Base-by-base conservation (phyloP, 2,113 vertebrate species). In the Seriola dumerili region DNA sequence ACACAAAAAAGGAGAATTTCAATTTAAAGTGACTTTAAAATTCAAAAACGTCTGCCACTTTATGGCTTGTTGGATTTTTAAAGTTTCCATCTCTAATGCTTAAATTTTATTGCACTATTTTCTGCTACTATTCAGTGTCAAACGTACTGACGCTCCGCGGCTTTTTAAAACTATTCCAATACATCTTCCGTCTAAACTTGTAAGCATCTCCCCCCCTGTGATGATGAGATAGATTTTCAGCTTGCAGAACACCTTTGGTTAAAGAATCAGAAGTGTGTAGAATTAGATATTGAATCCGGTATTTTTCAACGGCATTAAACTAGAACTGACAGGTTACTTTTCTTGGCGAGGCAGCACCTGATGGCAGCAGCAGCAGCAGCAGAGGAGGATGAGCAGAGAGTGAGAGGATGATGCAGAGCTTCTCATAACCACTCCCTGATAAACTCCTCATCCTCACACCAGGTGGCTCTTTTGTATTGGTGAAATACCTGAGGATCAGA, bases 401-500 rank as follows among this genome's bases (percentile, higher is more conserved):
- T 64, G 72, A 55, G 58, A 21, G 69, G 25, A 59, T 38, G 54
- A 77, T 64, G 68, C 34, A 74, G 72, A 72, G 59, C 16, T 77
- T 85, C 58, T 81, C 50, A 57, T 62, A 48, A 78, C 48, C 11
- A 21, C 78, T 57, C 70, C 19, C 57, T 66, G 65, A 61, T 66
- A 62, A 52, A 78, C 32, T 67, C 57, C 54, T 84, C 75, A 70
- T 76, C 71, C 58, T 40, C 10, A 23, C 83, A 74, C 62, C 68
- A 59, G 50, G 64, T 65, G 48, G 34, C 79, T 80, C 44, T 63
- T 83, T 76, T 79, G 65, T 71, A 32, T 46, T 66, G 23, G 83
- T 71, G 72, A 72, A 67, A 85, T 40, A 69, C 63, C 25, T 69
- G 38, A 44, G 69, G 66, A 83, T 85, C 61, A 73, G 36, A 50